Base-by-base conservation (phyloP, 1,140 invertebrate genomes). In the Calephelis virginiensis region DNA sequence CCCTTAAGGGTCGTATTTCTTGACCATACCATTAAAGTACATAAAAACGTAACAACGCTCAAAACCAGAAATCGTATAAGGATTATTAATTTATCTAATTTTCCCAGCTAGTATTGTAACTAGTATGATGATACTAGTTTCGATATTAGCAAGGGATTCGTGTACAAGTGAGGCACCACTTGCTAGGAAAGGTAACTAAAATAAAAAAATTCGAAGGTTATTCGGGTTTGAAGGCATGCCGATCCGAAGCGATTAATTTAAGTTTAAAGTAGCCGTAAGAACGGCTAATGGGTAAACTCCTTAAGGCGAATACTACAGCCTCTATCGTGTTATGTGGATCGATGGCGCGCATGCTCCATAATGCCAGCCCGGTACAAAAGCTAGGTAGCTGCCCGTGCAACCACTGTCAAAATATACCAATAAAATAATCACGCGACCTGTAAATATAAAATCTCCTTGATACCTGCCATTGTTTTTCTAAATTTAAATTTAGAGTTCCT, bases 351-450 rank as follows among this genome's bases (percentile, higher is more conserved):
- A 73, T 81, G 86, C 84, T 85, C 74, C 67, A 63, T 70, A 12
- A 8, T 59, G 45, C 59, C 60, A 61, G 53, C 67, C 83, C 77
- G 77, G 81, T 82, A 82, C 84, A 86, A 85, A 88, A 80, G 77
- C 80, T 72, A 81, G 77, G 76, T 73, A 73, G 78, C 78, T 77
- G 75, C 74, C 79, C 69, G 64, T 69, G 71, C 75, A 67, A 74
- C 73, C 77, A 73, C 81, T 85, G 80, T 86, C 80, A 84, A 86
- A 86, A 86, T 72, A 80, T 79, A 72, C 67, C 73, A 70, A 79
- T 76, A 81, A 43, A 64, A 64, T 38, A 43, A 45, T 43, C 40
- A 43, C 40, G 43, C 63, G 12, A 43, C 40, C 49, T 48, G 53
- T 56, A 56, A 56, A 56, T 56, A 56, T 56, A 56, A 53, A 56